These are phyloP conservation scores for Eunapius fragilis DNA, from an alignment of 37 sponge, comb jelly and placozoan species.

Conservation along the genomic window DNA sequence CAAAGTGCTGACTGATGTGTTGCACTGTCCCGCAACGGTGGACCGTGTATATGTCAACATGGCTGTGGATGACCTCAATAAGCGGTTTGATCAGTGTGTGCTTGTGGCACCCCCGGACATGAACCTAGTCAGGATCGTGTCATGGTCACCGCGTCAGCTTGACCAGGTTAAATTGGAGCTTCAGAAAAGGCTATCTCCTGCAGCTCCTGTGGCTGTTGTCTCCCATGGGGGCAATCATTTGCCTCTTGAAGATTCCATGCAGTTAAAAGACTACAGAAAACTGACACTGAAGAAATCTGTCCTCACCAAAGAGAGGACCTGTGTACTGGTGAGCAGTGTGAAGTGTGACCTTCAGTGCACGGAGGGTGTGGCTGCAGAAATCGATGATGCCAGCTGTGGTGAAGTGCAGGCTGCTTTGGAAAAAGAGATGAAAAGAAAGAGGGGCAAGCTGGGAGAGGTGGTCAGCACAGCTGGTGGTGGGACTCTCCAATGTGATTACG, in stretches of 20 bases:
- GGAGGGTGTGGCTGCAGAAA: constrained; percentile 68
- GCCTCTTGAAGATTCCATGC: neutral
- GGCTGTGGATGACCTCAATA: neutral
- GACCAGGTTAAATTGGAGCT: constrained; percentile 45
- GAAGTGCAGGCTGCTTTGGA: constrained; percentile 43
- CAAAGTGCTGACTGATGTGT: neutral
- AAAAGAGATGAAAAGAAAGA: neutral
- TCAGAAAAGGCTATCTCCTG: neutral
- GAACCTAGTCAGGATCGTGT: constrained; percentile 14
- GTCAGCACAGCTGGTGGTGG: constrained; percentile 66
- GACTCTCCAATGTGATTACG: constrained; percentile 36
- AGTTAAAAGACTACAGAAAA: constrained; percentile 13
- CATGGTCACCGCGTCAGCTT: constrained; percentile 39
- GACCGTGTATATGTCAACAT: neutral
- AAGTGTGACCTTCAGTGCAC: constrained; percentile 46
- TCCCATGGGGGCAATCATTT: constrained; percentile 5
- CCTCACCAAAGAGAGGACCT: constrained; percentile 51
- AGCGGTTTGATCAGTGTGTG: constrained; percentile 11
- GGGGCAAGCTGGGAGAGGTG: constrained; percentile 27
- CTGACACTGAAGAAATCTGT: constrained; percentile 64
- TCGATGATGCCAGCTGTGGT: constrained; percentile 56
- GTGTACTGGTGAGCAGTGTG: constrained; percentile 69
- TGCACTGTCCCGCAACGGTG: neutral
- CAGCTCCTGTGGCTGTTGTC: neutral
- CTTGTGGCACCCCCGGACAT: neutral